Evolutionary conservation across 2,113 vertebrate species (phyloP).

Genomic region (Lophochroa leadbeateri): DNA sequence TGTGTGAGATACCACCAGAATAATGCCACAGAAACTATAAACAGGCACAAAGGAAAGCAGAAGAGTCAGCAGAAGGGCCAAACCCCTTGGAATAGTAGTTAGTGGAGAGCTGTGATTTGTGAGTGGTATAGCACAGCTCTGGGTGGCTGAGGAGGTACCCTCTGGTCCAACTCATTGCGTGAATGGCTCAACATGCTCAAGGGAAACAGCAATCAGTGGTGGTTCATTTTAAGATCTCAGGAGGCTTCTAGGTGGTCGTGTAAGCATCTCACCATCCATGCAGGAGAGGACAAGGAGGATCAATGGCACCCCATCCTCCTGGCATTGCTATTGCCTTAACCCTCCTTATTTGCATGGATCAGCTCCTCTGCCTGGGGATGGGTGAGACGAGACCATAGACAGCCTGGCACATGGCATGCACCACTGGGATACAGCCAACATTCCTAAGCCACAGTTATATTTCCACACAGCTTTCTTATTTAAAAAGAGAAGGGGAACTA

Average conservation of each 20-base stretch:
- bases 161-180: neutral
- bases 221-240: neutral
- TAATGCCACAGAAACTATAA: neutral
- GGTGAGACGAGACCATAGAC: neutral
- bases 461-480: neutral
- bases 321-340: too few species aligned
- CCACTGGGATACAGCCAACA: neutral
- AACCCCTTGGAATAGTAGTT: neutral
- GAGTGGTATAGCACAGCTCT: neutral
- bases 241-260: neutral
- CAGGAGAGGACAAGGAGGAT: neutral
- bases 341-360: neutral
- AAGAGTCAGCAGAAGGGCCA: neutral
- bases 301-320: neutral
- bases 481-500: neutral
- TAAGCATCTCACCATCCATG: neutral
- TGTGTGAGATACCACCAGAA: neutral
- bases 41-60: neutral
- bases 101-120: neutral
- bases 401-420: rapidly evolving
- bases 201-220: neutral
- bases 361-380: neutral
- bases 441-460: neutral
- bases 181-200: neutral
- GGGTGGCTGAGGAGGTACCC: neutral